A percentile compares a stretch with the other conserved stretches of the same genome.
These are phyloP conservation scores for Muscicapa striata DNA, from an alignment of 2,797 vertebrate species.

Conservation along the genomic window DNA sequence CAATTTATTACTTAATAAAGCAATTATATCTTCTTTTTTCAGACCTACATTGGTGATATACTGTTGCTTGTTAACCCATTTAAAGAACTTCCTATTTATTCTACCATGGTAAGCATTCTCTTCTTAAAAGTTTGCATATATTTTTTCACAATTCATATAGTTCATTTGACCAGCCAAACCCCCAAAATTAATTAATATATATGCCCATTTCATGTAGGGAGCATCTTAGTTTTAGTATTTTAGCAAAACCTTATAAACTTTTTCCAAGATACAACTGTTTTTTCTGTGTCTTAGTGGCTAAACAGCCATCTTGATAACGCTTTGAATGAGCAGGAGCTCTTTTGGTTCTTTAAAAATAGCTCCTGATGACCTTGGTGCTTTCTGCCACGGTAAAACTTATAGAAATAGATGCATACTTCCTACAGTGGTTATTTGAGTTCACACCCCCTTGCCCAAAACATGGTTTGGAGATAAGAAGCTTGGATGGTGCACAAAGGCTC, in stretches of 20 bases:
- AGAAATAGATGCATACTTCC: neutral
- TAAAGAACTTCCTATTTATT: conserved; percentile 96
- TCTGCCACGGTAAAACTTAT: neutral
- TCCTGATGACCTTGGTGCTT: neutral
- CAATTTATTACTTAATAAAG: neutral
- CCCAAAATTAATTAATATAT: neutral
- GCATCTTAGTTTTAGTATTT: neutral
- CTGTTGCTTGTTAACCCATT: conserved; percentile 94
- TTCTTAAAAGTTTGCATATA: neutral
- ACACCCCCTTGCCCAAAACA: neutral
- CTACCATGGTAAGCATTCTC: conserved; percentile 84
- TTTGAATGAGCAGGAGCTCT: neutral
- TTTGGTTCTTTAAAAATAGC: neutral
- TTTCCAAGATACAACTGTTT: neutral
- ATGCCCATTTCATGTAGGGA: neutral
- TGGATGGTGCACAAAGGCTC: neutral
- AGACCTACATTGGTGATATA: conserved; percentile 96
- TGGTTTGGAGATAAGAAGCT: rapidly evolving
- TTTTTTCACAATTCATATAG: neutral
- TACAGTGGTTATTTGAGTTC: neutral
- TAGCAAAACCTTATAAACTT: neutral
- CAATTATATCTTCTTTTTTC: conserved; percentile 32
- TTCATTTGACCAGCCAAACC: neutral
- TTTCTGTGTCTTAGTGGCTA: neutral
- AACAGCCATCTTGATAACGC: neutral